phyloP scores from a whole-genome alignment of 1,140 invertebrate genomes.

The Ceratosolen fusciceps region DNA sequence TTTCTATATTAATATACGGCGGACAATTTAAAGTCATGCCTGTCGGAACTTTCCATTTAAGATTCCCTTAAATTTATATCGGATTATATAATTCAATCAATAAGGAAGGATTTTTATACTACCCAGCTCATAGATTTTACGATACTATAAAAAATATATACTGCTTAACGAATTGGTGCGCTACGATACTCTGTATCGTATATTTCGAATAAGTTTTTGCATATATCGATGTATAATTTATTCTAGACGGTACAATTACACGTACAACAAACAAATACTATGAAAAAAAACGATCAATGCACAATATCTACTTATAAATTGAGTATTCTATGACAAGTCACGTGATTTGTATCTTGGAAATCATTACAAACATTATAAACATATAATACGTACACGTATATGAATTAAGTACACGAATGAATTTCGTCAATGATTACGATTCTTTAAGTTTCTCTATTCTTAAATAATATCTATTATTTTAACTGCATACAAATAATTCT shows the following conservation, averaged over 20 bases:
- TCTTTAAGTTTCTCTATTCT: neutral
- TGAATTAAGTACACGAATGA: neutral
- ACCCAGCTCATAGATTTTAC: slow-evolving; percentile 4
- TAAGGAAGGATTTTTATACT: too few species aligned
- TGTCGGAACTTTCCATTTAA: too few species aligned
- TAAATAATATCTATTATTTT: too few species aligned
- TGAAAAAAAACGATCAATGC: neutral
- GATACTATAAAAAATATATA: slow-evolving; percentile 16
- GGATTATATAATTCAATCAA: too few species aligned
- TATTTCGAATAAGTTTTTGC: slow-evolving; percentile 16
- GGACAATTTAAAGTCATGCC: too few species aligned
- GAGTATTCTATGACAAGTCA: slow-evolving; percentile 4
- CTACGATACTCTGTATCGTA: neutral
- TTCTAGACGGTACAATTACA: neutral
- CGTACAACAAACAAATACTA: neutral
- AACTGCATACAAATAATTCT: too few species aligned
- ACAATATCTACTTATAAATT: slow-evolving; percentile 5
- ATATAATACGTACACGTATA: neutral
- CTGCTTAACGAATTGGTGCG: neutral
- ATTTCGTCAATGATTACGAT: neutral
- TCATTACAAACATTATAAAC: neutral
- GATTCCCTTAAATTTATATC: too few species aligned
- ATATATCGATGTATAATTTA: slow-evolving; percentile 36
- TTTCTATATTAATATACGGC: too few species aligned
- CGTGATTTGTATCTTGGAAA: slow-evolving; percentile 11